Evolutionary conservation across 35 echinoderm and acorn worm species (phyloP).

Genomic region (Lytechinus pictus): DNA sequence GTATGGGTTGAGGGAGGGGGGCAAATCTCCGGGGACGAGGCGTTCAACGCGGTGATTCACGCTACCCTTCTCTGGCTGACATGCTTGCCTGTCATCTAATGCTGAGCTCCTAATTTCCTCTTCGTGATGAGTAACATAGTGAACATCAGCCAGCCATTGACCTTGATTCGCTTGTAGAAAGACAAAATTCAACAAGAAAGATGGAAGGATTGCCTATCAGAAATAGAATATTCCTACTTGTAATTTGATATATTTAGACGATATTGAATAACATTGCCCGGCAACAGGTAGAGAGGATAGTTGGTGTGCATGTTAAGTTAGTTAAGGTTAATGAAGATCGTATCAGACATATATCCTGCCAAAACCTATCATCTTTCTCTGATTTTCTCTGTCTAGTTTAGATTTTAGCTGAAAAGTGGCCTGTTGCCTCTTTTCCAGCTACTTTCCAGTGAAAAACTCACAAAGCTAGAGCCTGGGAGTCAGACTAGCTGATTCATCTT

Average conservation of each 20-base stretch:
- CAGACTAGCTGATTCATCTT: neutral
- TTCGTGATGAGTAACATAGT: slow-evolving; percentile 33
- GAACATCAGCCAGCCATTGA: slow-evolving; percentile 48
- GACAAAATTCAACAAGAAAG: neutral
- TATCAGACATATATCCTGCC: neutral
- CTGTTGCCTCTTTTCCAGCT: neutral
- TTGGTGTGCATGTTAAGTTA: neutral
- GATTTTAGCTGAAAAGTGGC: neutral
- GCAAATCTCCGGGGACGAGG: slow-evolving; percentile 28
- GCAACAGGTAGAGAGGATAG: neutral
- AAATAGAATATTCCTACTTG: neutral
- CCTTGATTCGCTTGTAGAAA: slow-evolving; percentile 34
- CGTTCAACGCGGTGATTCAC: slow-evolving; percentile 38
- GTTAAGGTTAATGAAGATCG: neutral
- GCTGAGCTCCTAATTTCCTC: slow-evolving; percentile 55
- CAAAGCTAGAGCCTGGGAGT: neutral
- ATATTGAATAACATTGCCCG: slow-evolving; percentile 14
- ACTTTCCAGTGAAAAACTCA: neutral
- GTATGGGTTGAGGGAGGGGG: slow-evolving; percentile 37
- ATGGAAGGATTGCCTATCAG: neutral
- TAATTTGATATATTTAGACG: neutral
- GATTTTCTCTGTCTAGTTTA: neutral
- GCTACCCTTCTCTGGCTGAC: slow-evolving; percentile 45
- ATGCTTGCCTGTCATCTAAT: slow-evolving; percentile 47
- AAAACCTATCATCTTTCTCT: neutral